A percentile compares a stretch with the other conserved stretches of the same genome.
These are phyloP conservation scores for Amyelois transitella DNA, from an alignment of 1,140 invertebrate genomes.

Conservation along the genomic window DNA sequence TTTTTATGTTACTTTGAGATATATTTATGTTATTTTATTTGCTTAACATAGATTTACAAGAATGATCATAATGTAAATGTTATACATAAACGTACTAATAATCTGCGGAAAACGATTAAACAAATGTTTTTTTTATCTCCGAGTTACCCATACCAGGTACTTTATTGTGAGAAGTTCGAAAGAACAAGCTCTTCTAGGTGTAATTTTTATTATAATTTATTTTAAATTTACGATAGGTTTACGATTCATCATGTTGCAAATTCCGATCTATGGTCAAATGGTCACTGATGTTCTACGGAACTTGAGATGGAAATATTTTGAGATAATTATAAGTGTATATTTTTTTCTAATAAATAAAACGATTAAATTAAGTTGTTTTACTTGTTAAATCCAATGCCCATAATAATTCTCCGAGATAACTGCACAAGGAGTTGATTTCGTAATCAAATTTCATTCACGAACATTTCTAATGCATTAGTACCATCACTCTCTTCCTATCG, in stretches of 20 bases:
- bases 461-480: too few relatives aligned
- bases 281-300: conserved; percentile 19
- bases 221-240: neutral
- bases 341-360: conserved; percentile 42
- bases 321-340: conserved; percentile 51
- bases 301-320: conserved; percentile 39
- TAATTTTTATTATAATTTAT: conserved; percentile 2
- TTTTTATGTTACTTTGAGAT: too few relatives aligned
- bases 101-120: neutral
- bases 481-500: too few relatives aligned
- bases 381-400: too few relatives aligned
- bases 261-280: conserved; percentile 47
- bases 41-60: too few relatives aligned
- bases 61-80: neutral
- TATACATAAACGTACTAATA: neutral
- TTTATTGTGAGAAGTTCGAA: neutral
- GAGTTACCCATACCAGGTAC: neutral
- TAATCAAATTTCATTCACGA: too few relatives aligned
- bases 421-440: too few relatives aligned
- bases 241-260: conserved; percentile 22
- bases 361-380: too few relatives aligned
- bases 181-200: neutral
- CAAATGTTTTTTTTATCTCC: neutral
- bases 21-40: too few relatives aligned
- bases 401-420: too few relatives aligned